Evolutionary conservation across 2,888 invertebrate species (phyloP).

Genomic region (Melinopterus prodromus): DNA sequence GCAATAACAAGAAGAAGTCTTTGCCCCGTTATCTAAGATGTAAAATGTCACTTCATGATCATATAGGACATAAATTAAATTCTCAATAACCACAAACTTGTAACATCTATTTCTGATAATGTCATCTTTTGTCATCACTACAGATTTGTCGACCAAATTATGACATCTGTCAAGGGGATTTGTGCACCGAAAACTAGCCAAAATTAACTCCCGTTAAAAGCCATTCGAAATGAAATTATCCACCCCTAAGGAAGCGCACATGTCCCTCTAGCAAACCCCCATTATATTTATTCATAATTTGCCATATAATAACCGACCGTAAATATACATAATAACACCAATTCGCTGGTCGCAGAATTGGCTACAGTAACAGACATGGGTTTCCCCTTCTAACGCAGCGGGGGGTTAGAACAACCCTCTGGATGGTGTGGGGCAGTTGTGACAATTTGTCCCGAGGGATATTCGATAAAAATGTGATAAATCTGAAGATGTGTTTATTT

Average conservation of each 20-base stretch:
- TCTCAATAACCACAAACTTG: too few relatives aligned
- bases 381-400: neutral
- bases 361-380: constrained; percentile 24
- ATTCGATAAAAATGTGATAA: neutral
- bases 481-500: too few relatives aligned
- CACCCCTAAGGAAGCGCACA: neutral
- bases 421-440: neutral
- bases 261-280: neutral
- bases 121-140: too few relatives aligned
- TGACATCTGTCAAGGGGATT: neutral
- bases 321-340: constrained; percentile 24
- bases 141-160: neutral
- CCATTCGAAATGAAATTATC: neutral
- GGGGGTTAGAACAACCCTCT: neutral
- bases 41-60: too few relatives aligned
- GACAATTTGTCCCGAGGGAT: neutral
- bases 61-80: too few relatives aligned
- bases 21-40: too few relatives aligned
- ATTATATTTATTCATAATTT: constrained; percentile 22
- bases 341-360: constrained; percentile 26
- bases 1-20: too few relatives aligned
- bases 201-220: neutral
- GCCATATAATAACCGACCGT: constrained; percentile 23
- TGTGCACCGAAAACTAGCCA: neutral
- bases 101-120: too few relatives aligned